Evolutionary conservation across 2,888 invertebrate genomes (phyloP).

Genomic region (Germaria angustata): DNA sequence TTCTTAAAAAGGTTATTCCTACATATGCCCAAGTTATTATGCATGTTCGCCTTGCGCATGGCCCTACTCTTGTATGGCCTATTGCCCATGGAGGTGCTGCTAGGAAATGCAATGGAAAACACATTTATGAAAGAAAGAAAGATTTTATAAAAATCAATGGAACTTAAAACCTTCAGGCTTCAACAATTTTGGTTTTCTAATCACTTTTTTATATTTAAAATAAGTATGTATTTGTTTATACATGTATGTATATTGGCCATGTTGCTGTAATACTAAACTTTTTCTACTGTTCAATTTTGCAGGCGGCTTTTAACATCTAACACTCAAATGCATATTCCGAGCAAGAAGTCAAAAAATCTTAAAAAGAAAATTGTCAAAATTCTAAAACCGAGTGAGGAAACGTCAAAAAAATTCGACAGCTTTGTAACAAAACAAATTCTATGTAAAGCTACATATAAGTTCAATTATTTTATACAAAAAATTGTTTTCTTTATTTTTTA

Average conservation of each 20-base stretch:
- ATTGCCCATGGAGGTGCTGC: slow-evolving; percentile 74
- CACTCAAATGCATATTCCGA: not conserved
- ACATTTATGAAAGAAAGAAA: too few species aligned
- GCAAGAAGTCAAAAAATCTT: too few species aligned
- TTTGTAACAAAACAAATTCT: slow-evolving; percentile 26
- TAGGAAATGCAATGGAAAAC: slow-evolving; percentile 28
- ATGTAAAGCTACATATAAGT: not conserved
- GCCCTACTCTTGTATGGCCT: slow-evolving; percentile 73
- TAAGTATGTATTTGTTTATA: too few species aligned
- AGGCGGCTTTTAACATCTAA: slow-evolving; percentile 47
- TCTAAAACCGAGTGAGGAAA: not conserved
- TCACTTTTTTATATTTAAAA: too few species aligned
- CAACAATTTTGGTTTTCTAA: too few species aligned
- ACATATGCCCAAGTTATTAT: slow-evolving; percentile 70
- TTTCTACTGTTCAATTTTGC: not conserved
- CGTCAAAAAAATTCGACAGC: slow-evolving; percentile 27
- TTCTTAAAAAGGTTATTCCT: slow-evolving; percentile 48
- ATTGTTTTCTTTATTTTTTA: slow-evolving; percentile 55
- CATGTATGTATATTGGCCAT: not conserved
- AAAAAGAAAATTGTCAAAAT: not conserved
- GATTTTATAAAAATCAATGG: too few species aligned
- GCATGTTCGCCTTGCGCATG: slow-evolving; percentile 65
- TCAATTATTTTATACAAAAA: slow-evolving; percentile 15
- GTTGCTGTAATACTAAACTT: not conserved
- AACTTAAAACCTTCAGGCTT: too few species aligned